Evolutionary conservation across 2,888 invertebrate species (phyloP), one percentile per base, ranked within the genome.

Genomic region (Ectemnius continuus): DNA sequence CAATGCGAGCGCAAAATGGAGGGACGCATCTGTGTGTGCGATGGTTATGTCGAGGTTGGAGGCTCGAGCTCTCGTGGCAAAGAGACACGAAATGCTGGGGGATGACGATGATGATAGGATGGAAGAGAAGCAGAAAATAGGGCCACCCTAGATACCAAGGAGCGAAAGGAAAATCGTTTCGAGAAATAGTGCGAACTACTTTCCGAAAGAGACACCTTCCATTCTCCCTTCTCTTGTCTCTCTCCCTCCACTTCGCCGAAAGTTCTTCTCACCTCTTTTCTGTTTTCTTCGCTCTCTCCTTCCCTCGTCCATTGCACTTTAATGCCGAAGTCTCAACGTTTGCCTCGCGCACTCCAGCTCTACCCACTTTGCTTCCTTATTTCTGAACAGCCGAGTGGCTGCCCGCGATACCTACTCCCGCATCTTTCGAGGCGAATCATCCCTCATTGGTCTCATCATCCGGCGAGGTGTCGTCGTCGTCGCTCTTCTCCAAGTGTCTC

Each of bases 1-100:
- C 90, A 90, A 90, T 90, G 86, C 88, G 83, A 85, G 85, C 84
- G 84, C 86, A 90, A 90, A 90, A 89, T 89, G 89, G 89, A 89
- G 89, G 87, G 85, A 80, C 74, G 80, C 82, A 82, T 81, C 80
- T 81, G 80, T 81, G 76, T 81, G 81, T 72, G 81, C 36, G 0
- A 6, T 36, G 36, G 1, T 8, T 36, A 36, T 11, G 36, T 11
- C 36, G 36, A 36, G 36, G 36, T 23, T 23, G 23, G 3, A 23
- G 23, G 3, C 36, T 36, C 36, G 36, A 36, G 36, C 36, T 36
- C 36, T 36, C 36, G 36, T 8, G 36, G 36, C 81, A 81, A 74
- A 70, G 76, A 70, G 76, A 72, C 76, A 72, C 56, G 28, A 16
- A 18, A 4, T 20, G 16, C 8, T n/a, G 20, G 48, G 56, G 75